Evolutionary conservation across 2,888 invertebrate species (phyloP).

Genomic region (Geophilus truncorum): DNA sequence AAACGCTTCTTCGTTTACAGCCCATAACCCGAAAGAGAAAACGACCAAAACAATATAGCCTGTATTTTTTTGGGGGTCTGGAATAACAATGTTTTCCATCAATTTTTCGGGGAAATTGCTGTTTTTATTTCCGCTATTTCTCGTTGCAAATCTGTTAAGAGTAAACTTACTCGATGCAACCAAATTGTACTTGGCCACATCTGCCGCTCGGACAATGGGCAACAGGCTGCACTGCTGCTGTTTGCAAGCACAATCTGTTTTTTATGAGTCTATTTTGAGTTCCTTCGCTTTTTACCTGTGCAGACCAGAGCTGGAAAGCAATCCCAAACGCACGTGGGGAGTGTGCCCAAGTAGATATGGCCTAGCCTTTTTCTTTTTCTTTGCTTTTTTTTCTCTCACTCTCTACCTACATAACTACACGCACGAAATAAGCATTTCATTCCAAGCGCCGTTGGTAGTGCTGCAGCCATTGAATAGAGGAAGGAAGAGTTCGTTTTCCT

Average conservation of each 20-base stretch:
- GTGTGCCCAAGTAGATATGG: slow-evolving; percentile 16
- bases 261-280: slow-evolving; percentile 27
- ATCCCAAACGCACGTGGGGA: slow-evolving; percentile 24
- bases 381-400: not conserved
- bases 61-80: not conserved
- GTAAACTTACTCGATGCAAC: slow-evolving; percentile 17
- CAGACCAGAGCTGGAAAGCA: slow-evolving; percentile 17
- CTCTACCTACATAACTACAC: slow-evolving; percentile 8
- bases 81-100: not conserved
- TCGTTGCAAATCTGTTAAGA: slow-evolving; percentile 18
- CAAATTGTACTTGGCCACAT: slow-evolving; percentile 25
- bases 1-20: not conserved
- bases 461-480: not conserved
- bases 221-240: slow-evolving; percentile 13
- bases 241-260: slow-evolving; percentile 27
- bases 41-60: not conserved
- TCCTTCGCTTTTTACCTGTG: slow-evolving; percentile 27
- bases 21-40: not conserved
- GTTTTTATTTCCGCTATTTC: not conserved
- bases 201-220: slow-evolving; percentile 12
- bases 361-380: not conserved
- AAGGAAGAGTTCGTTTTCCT: not conserved
- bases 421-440: slow-evolving; percentile 22
- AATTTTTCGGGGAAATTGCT: slow-evolving; percentile 6
- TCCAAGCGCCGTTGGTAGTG: not conserved